Base-by-base conservation (phyloP, 1,140 invertebrate species). In the Panonychus citri region DNA sequence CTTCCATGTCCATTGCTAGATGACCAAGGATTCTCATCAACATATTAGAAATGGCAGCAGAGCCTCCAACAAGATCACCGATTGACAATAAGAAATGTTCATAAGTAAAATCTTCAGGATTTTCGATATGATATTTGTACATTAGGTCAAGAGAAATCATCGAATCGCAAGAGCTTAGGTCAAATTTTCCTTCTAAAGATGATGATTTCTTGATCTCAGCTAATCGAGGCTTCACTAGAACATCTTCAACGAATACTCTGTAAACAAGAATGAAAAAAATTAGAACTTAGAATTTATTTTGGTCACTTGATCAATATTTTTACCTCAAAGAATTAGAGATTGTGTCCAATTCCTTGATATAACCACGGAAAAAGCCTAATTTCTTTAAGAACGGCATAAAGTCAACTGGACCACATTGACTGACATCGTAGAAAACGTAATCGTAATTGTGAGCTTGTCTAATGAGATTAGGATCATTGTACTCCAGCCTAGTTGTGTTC, bases 341-440 rank as follows among this genome's bases (percentile, higher is more conserved):
- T 7, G 53, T 19, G 15, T 34, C 49, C 24, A 60, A 25, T 8
- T 56, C 15, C 15, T 53, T 51, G 7, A 61, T 34, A 48, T 61
- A 60, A 1, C 21, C 8, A 28, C 37, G 34, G 15, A 3, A n/a
- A n/a, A 55, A 17, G 21, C 56, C 53, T 42, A 61, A 58, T 4
- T 58, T 24, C 55, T 78, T 71, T 1, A 89, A 63, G 75, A 81
- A 83, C 0, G 86, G 85, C n/a, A 91, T 66, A 66, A 90, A 87
- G 64, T 91, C 87, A 0, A 85, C 77, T 0, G 82, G 77, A 65
- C 85, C 87, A 0, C 85, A 85, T 66, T 85, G 81, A 65, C 89
- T 88, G 49, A 90, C 67, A 65, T 89, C 85, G 74, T 78, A 84
- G 70, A 91, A 91, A 3, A 91, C 81, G 54, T 79, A 76, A 63